Evolutionary conservation across 35 echinoderm and acorn worm genomes (phyloP).

Genomic region (Stichopus chloronotus): DNA sequence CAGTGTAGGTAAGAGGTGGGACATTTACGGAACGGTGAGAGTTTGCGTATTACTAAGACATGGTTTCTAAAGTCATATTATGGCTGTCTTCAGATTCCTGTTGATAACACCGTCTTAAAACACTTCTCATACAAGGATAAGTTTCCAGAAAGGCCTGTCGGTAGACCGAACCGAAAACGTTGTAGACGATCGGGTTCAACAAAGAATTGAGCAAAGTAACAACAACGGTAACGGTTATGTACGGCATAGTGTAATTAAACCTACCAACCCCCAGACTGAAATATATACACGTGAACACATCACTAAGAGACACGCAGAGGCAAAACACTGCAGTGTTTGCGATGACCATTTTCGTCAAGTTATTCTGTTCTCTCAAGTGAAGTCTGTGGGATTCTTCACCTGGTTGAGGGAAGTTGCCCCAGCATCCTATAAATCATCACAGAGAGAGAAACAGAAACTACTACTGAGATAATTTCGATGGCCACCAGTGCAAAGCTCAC

Average conservation of each 20-base stretch:
- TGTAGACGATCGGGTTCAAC: neutral
- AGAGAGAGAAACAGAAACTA: neutral
- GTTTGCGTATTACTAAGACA: too few species aligned
- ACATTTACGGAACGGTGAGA: too few species aligned
- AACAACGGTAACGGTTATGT: neutral
- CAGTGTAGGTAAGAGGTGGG: too few species aligned
- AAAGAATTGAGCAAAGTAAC: neutral
- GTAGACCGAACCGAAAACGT: slow-evolving; percentile 3
- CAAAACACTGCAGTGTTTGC: neutral
- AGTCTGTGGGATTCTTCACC: neutral
- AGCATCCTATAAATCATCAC: neutral
- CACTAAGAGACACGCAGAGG: neutral
- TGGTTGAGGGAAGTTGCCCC: neutral
- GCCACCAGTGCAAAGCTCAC: neutral
- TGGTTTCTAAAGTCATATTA: too few species aligned
- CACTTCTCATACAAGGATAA: neutral
- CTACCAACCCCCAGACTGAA: neutral
- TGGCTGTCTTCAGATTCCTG: too few species aligned
- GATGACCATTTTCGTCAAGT: neutral
- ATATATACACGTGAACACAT: neutral
- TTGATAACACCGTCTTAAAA: neutral
- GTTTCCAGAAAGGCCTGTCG: slow-evolving; percentile 5
- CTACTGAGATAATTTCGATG: neutral
- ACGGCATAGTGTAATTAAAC: neutral
- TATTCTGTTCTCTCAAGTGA: neutral